phyloP scores from a whole-genome alignment of 2,797 vertebrate genomes.

The Anguilla pacifica region DNA sequence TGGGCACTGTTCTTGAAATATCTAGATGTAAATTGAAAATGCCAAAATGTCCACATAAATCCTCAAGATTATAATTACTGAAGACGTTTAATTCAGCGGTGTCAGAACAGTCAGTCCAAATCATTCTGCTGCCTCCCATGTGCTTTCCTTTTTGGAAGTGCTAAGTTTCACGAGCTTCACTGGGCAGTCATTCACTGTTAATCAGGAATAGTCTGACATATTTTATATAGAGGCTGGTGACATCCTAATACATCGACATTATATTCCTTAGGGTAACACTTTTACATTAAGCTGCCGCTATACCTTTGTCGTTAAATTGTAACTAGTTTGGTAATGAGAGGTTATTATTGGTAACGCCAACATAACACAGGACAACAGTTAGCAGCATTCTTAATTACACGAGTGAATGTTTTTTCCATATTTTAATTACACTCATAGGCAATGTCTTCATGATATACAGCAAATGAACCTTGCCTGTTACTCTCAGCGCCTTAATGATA shows the following conservation, averaged over 20 bases:
- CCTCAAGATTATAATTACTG: background rate
- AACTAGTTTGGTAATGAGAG: no score
- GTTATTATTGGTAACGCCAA: no score
- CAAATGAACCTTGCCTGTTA: no score
- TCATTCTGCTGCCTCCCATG: background rate
- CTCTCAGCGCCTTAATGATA: no score
- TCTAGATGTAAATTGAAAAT: background rate
- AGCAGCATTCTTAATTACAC: no score
- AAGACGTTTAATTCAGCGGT: background rate
- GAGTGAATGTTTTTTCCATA: no score
- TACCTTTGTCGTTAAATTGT: no score
- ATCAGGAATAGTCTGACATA: background rate
- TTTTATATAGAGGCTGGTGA: background rate
- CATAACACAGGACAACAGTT: no score
- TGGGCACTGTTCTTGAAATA: background rate
- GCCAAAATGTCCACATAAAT: background rate
- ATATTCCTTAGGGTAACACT: background rate
- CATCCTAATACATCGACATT: background rate
- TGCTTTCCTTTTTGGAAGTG: background rate
- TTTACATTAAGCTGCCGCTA: no score
- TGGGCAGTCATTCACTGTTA: background rate
- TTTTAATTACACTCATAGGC: no score
- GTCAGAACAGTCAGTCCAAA: background rate
- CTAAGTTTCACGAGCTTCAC: background rate
- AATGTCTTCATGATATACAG: no score